Conservation (phyloP, 1,140 invertebrate species). For the Lamellibrachia luymesi region DNA sequence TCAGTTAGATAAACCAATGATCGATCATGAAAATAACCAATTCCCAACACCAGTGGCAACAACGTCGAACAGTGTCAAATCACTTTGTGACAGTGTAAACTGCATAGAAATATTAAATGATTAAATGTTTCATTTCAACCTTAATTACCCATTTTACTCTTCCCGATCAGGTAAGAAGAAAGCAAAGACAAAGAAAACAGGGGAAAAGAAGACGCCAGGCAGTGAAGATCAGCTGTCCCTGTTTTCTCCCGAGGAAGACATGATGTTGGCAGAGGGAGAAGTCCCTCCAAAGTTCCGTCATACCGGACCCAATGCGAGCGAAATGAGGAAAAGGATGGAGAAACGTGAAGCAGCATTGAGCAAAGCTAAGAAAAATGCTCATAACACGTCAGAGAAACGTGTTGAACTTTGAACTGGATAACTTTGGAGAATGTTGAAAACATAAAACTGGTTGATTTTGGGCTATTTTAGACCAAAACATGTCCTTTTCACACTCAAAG, state of each 20-base stretch:
- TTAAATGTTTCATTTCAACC: no score
- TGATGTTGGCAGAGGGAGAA: background rate
- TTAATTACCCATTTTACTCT: no score
- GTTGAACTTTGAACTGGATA: background rate
- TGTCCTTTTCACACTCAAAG: background rate
- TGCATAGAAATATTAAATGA: no score
- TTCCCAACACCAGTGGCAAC: no score
- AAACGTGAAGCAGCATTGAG: background rate
- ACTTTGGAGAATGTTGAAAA: background rate
- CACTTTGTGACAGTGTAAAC: no score
- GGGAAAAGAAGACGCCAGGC: background rate
- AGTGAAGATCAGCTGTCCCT: background rate
- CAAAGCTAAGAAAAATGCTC: background rate
- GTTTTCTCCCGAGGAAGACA: background rate
- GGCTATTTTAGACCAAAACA: background rate
- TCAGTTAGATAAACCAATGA: no score
- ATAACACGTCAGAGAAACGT: background rate
- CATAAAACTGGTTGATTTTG: background rate
- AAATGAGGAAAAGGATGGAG: background rate
- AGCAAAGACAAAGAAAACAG: background rate
- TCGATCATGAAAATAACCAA: no score
- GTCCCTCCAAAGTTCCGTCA: background rate
- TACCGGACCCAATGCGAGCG: background rate
- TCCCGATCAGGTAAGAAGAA: background rate
- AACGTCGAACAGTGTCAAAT: no score